Base-by-base conservation (phyloP, 2,113 vertebrate species). In the Cathartes aura region DNA sequence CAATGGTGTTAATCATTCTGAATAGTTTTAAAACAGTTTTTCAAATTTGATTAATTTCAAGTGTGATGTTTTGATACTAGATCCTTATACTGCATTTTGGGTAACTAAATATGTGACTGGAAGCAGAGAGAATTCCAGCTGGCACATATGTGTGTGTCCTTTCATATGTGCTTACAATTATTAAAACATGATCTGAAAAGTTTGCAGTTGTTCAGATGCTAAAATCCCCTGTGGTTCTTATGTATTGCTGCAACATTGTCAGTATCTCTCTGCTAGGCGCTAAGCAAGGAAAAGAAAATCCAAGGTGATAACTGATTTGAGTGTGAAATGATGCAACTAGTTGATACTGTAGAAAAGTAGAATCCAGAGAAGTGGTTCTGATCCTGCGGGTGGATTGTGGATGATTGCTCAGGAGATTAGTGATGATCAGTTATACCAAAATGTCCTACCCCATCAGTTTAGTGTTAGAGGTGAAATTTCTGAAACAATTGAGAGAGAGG, bases 241-340 rank as follows among this genome's bases (percentile, higher is more conserved):
- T 32, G 4, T 42, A 27, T 80, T 75, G 11, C 26, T 82, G 19
- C 67, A 71, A 15, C 17, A 58, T 70, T 0, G 0, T 17, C 42
- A 42, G 0, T 62, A 17, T 22, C 3, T 56, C 24, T 53, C 21
- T 82, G 16, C 19, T 82, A 42, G 62, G 26, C 6, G 10, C 24
- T 82, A 62, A 67, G 32, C 19, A 38, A n/a, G 27, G 43, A 40
- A 48, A 17, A 74, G 38, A 62, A 38, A 87, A 56, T 42, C 8
- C 30, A 48, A 47, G 11, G 26, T 55, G 7, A 32, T 89, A 64
- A 64, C 6, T 56, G 32, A 29, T 71, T 72, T 52, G 9, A 52
- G 3, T 82, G 48, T 62, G 47, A 75, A 73, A 53, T 52, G 4
- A 74, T 62, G 24, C 11, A 24, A 15, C 19, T 87, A 15, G 16